Evolutionary conservation across 2,888 invertebrate genomes (phyloP).

Genomic region (Limnephilus lunatus): DNA sequence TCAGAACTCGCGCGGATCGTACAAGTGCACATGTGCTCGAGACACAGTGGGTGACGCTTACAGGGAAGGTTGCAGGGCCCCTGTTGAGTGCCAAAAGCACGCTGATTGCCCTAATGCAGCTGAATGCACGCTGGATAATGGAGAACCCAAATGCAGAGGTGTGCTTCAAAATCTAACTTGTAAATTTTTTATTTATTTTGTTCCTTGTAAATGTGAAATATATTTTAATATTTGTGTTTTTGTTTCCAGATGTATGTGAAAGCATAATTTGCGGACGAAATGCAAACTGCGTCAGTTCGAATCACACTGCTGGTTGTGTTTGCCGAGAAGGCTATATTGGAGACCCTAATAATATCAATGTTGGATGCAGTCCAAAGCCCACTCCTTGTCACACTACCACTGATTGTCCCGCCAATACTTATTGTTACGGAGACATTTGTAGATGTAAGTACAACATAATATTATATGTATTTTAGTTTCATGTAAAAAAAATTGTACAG

Average conservation of each 20-base stretch:
- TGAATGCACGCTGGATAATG: slow-evolving; percentile 84
- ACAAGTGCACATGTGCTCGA: slow-evolving; percentile 86
- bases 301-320: slow-evolving; percentile 87
- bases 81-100: slow-evolving; percentile 89
- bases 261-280: slow-evolving; percentile 88
- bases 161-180: slow-evolving; percentile 62
- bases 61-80: slow-evolving; percentile 87
- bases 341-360: slow-evolving; percentile 81
- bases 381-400: slow-evolving; percentile 83
- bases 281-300: slow-evolving; percentile 87
- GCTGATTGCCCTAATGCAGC: slow-evolving; percentile 89
- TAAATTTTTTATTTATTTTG: not conserved
- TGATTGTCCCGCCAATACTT: slow-evolving; percentile 88
- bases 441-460: slow-evolving; percentile 82
- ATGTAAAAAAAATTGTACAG: no score
- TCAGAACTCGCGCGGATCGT: slow-evolving; percentile 87
- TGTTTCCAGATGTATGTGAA: slow-evolving; percentile 84
- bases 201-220: slow-evolving; percentile 3
- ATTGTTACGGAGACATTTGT: slow-evolving; percentile 88
- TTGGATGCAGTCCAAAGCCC: slow-evolving; percentile 87
- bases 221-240: slow-evolving; percentile 17
- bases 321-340: slow-evolving; percentile 89
- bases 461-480: not conserved
- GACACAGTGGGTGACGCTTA: slow-evolving; percentile 92
- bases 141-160: slow-evolving; percentile 88